Evolutionary conservation across 2,113 vertebrate species (phyloP), one percentile per base, ranked within the genome.

Genomic region (Percina caprodes): DNA sequence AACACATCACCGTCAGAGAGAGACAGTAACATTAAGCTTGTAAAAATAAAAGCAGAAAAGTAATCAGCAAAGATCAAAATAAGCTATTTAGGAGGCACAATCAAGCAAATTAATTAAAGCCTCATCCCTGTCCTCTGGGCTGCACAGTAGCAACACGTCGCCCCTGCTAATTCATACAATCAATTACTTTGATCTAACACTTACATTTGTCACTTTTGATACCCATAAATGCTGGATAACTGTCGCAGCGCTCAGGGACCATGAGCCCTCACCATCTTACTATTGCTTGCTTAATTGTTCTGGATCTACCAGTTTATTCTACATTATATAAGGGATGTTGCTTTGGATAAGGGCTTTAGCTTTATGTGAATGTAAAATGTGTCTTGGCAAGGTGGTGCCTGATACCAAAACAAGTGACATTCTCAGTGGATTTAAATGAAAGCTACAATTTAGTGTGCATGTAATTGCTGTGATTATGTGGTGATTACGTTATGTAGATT

Each of bases 401-500:
- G 62, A 49, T 76, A 69, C 19, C 66, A 60, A 85, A 85, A 79
- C 71, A 68, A 58, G 73, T 13, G 26, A 78, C 73, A 62, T 51
- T 68, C 72, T 83, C 45, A 39, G 77, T 73, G 71, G 71, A 83
- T 76, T 88, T 84, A 81, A 83, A 79, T 79, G 24, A 60, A 79
- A 79, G 55, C 63, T 55, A 76, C 72, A 82, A 74, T 85, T 89
- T 88, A 56, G 72, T 85, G 77, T 77, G 80, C 80, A 72, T 84
- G 81, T 85, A 88, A 92, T 89, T 92, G 83, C 83, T 82, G 89
- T 89, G 87, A 92, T 92, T 92, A 92, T 85, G 68, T 59, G 58
- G 71, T 85, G 90, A 92, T 90, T 93, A 84, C 75, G 72, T 89
- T 92, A 88, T 91, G 83, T 88, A 80, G 84, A 92, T 90, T 85